These are phyloP conservation scores for Calephelis perditalis DNA, from an alignment of 2,888 invertebrate species.

Conservation along the genomic window DNA sequence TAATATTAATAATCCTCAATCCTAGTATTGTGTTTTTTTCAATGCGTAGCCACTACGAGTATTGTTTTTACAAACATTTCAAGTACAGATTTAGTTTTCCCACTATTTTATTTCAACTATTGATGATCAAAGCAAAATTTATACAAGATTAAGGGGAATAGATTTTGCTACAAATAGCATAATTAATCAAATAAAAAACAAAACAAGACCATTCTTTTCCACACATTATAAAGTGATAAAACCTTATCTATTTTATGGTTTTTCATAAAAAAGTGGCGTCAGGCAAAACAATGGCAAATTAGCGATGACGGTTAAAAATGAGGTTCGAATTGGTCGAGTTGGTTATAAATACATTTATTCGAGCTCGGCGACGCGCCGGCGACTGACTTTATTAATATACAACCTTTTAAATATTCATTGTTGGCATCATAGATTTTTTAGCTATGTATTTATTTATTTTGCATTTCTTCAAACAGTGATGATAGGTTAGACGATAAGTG, in stretches of 20 bases:
- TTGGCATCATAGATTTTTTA: slow-evolving; percentile 26
- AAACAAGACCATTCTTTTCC: slow-evolving; percentile 47
- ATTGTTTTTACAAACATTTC: too few species aligned
- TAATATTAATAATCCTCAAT: too few species aligned
- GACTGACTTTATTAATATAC: slow-evolving; percentile 51
- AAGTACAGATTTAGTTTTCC: too few species aligned
- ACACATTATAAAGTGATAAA: slow-evolving; percentile 66
- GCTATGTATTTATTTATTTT: neutral
- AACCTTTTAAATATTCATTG: slow-evolving; percentile 34
- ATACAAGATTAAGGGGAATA: too few species aligned
- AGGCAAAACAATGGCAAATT: slow-evolving; percentile 75
- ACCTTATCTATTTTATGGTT: slow-evolving; percentile 73
- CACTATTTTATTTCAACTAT: too few species aligned
- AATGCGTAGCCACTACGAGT: too few species aligned
- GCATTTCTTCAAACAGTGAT: too few species aligned
- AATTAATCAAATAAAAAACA: too few species aligned
- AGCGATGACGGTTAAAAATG: slow-evolving; percentile 75
- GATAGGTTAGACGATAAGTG: neutral
- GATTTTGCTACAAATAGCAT: too few species aligned
- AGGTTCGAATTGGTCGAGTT: slow-evolving; percentile 48
- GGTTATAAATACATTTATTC: slow-evolving; percentile 39
- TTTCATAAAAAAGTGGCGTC: slow-evolving; percentile 71
- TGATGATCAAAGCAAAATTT: too few species aligned
- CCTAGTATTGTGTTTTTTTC: too few species aligned
- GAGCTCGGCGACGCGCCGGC: slow-evolving; percentile 41